Percentiles rank a stretch among this genome's conserved stretches.
Conservation (phyloP, 2,113 vertebrate genomes). For the Cyphomyrus plagiostoma region DNA sequence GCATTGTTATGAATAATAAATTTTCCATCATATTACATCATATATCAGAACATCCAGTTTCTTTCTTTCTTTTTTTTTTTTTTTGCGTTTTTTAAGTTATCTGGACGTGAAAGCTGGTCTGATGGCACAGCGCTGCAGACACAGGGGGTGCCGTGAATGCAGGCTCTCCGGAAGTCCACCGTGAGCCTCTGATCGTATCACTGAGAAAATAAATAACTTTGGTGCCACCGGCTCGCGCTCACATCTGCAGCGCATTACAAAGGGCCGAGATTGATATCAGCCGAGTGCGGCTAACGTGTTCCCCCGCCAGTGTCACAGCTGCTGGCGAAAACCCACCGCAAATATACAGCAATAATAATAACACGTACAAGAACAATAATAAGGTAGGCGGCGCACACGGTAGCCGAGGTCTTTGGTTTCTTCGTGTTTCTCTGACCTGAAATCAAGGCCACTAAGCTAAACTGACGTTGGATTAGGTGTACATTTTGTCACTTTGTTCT, state of each 20-base stretch:
- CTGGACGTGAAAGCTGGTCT: neutral
- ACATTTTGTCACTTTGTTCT: neutral
- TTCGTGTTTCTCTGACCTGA: neutral
- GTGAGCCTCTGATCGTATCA: constrained; percentile 11
- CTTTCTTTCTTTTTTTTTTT: too few species aligned
- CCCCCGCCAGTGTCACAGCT: neutral
- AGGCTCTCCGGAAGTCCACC: neutral
- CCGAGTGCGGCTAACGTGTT: neutral
- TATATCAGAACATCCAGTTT: neutral
- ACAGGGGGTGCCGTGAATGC: neutral
- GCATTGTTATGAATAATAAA: neutral
- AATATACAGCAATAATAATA: constrained; percentile 9
- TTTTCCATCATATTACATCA: neutral
- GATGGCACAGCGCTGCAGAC: neutral
- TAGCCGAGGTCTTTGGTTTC: neutral
- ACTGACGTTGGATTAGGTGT: neutral
- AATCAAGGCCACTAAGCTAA: neutral
- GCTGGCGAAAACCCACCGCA: neutral
- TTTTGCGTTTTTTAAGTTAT: constrained; percentile 2
- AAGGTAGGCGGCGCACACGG: neutral
- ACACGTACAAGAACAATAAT: neutral
- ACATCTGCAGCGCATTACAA: constrained; percentile 11
- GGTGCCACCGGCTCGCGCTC: neutral
- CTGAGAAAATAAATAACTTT: constrained; percentile 11
- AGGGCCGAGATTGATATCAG: constrained; percentile 14